Evolutionary conservation across 2,113 vertebrate genomes (phyloP).

Genomic region (Erythrocercus mccallii): DNA sequence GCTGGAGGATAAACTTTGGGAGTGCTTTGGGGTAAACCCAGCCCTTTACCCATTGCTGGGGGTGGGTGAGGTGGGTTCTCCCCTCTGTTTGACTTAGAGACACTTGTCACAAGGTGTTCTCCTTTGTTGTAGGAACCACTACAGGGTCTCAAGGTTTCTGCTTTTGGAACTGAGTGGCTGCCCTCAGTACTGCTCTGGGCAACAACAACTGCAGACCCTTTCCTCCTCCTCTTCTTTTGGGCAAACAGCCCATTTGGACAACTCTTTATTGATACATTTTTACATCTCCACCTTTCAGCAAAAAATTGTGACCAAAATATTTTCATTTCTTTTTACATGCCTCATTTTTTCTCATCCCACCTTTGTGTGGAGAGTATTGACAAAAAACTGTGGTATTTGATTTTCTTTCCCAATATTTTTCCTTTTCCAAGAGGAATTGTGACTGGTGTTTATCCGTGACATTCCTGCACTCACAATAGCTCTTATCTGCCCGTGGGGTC

Average conservation of each 20-base stretch:
- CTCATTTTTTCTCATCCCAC: neutral
- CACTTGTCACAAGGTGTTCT: no score
- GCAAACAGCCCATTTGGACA: neutral
- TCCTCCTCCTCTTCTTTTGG: neutral
- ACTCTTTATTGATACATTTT: neutral
- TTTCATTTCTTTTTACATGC: rapidly evolving
- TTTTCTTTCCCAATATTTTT: neutral
- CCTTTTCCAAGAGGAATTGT: neutral
- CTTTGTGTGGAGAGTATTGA: neutral
- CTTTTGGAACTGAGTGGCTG: neutral
- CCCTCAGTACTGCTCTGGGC: neutral
- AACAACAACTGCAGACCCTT: neutral
- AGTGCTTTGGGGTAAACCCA: neutral
- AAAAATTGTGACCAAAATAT: neutral
- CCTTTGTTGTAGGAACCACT: rapidly evolving
- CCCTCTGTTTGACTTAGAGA: rapidly evolving
- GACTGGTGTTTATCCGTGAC: rapidly evolving
- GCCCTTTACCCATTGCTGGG: neutral
- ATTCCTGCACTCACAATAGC: rapidly evolving
- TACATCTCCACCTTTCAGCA: neutral
- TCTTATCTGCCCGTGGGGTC: rapidly evolving
- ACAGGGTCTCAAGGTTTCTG: neutral
- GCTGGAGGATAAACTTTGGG: neutral
- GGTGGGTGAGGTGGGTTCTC: neutral
- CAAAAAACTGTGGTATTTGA: neutral